Percentiles rank a stretch among this genome's conserved stretches.
These are phyloP conservation scores for Micromys minutus DNA, from an alignment of 2,113 vertebrate species.

Conservation along the genomic window DNA sequence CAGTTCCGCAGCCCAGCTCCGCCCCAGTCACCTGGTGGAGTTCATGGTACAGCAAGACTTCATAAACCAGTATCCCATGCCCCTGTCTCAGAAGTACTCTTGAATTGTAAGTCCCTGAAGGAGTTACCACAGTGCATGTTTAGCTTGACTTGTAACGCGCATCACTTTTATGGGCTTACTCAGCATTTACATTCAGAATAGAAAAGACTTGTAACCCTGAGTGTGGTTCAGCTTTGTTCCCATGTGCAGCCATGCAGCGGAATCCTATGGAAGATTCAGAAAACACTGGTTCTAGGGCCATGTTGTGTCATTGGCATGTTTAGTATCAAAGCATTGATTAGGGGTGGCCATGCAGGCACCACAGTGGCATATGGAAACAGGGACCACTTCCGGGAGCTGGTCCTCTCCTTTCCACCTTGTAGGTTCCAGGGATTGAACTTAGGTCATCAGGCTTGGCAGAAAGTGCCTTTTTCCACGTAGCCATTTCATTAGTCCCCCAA, in stretches of 20 bases:
- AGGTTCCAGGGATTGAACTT: background rate
- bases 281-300: background rate
- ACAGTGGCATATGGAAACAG: background rate
- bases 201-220: background rate
- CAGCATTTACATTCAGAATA: conserved; percentile 13
- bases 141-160: background rate
- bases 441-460: background rate
- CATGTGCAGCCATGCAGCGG: background rate
- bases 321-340: no score
- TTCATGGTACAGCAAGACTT: background rate
- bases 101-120: background rate
- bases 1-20: background rate
- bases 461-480: background rate
- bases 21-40: background rate
- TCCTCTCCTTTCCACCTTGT: background rate
- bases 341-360: background rate
- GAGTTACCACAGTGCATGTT: background rate
- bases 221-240: background rate
- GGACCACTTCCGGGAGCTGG: background rate
- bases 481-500: background rate
- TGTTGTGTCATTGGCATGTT: background rate
- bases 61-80: background rate
- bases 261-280: background rate
- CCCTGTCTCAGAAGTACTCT: background rate
- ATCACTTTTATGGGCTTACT: background rate